phyloP scores from a whole-genome alignment of 2,797 vertebrate genomes.

The Neomorphus geoffroyi region DNA sequence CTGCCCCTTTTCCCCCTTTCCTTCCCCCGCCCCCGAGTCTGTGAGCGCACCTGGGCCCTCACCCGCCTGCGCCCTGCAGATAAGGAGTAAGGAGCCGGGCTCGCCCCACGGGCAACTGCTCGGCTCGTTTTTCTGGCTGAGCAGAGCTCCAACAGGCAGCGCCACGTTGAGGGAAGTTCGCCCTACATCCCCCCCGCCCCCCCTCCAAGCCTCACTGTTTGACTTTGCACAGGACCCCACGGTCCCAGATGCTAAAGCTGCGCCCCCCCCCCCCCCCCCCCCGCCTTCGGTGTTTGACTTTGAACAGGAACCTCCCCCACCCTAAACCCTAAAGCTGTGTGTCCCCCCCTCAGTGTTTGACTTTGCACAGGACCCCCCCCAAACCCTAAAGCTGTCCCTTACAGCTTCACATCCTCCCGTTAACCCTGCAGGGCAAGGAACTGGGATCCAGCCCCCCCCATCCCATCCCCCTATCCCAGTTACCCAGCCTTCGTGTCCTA shows the following conservation, averaged over 20 bases:
- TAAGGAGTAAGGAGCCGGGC: not conserved
- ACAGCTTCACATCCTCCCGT: not conserved
- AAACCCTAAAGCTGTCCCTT: not conserved
- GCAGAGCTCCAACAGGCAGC: not conserved
- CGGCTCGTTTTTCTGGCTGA: not conserved
- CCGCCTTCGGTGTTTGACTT: too few species aligned
- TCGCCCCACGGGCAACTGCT: not conserved
- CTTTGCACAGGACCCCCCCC: not conserved
- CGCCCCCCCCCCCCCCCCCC: too few species aligned
- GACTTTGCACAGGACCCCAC: too few species aligned
- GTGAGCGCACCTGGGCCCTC: not conserved
- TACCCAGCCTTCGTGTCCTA: constrained; percentile 29
- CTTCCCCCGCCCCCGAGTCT: too few species aligned
- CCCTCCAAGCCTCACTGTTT: too few species aligned
- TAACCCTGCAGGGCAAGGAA: not conserved
- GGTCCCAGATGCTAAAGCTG: too few species aligned
- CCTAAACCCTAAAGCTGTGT: too few species aligned
- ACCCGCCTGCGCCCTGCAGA: not conserved
- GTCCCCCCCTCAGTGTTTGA: not conserved
- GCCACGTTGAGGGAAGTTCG: not conserved
- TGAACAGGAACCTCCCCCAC: too few species aligned
- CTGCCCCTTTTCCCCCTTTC: not conserved
- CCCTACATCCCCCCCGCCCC: not conserved
- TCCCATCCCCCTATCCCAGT: constrained; percentile 9
- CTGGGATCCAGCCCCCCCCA: not conserved